Percentiles rank a stretch among this genome's conserved stretches.
Conservation (phyloP, 2,888 invertebrate species). For the Zele albiditarsus region DNA sequence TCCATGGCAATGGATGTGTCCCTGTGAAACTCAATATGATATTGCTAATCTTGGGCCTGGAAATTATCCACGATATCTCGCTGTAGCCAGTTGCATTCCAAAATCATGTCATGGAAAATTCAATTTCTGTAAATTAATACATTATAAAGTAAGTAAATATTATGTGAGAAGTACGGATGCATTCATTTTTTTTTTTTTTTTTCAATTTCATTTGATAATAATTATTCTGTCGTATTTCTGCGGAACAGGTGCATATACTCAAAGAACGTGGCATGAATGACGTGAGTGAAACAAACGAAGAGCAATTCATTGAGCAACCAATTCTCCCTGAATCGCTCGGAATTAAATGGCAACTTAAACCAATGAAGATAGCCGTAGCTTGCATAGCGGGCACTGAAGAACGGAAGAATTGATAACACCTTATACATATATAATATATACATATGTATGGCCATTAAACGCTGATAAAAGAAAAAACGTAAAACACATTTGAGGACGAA, state of each 20-base stretch:
- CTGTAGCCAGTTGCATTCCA: slow-evolving; percentile 54
- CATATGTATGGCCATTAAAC: not conserved
- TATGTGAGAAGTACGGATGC: not conserved
- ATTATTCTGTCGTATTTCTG: not conserved
- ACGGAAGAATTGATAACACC: slow-evolving; percentile 43
- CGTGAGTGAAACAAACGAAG: slow-evolving; percentile 39
- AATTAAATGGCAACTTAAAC: slow-evolving; percentile 59
- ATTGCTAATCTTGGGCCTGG: slow-evolving; percentile 58
- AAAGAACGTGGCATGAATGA: slow-evolving; percentile 52
- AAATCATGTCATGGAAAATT: slow-evolving; percentile 55
- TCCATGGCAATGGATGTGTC: slow-evolving; percentile 53
- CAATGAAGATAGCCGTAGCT: slow-evolving; percentile 56
- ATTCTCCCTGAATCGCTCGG: slow-evolving; percentile 58
- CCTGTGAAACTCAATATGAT: slow-evolving; percentile 57
- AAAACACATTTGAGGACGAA: not conserved
- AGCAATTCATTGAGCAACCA: slow-evolving; percentile 50
- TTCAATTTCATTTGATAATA: not conserved
- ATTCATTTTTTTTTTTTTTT: slow-evolving; percentile 1
- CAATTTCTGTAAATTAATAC: slow-evolving; percentile 55
- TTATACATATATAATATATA: not conserved
- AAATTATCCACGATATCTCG: slow-evolving; percentile 61
- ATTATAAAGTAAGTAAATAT: slow-evolving; percentile 55
- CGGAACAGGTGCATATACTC: slow-evolving; percentile 56
- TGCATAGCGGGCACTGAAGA: slow-evolving; percentile 52
- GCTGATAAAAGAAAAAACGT: not conserved